phyloP scores from a whole-genome alignment of 2,888 invertebrate species.

The Cephonodes hylas region DNA sequence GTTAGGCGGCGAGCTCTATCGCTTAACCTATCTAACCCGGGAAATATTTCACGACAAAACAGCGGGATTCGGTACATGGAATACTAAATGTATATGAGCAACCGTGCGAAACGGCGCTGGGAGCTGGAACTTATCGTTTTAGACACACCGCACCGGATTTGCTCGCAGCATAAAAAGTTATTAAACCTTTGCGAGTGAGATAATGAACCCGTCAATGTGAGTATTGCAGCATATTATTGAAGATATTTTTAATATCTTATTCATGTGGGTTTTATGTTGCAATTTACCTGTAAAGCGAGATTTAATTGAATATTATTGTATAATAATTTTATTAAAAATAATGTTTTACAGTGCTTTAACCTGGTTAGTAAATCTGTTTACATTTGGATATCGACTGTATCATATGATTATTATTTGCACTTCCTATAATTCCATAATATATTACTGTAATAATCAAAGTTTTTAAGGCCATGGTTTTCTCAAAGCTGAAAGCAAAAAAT shows the following conservation, averaged over 20 bases:
- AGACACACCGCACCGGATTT: neutral
- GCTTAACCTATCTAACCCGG: constrained; percentile 49
- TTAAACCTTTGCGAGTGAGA: neutral
- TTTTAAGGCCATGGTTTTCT: neutral
- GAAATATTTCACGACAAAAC: constrained; percentile 19
- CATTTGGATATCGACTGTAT: too few species aligned
- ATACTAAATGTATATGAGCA: neutral
- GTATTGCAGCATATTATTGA: neutral
- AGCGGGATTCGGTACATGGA: neutral
- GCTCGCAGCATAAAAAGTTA: neutral
- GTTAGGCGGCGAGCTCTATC: constrained; percentile 50
- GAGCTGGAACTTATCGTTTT: neutral
- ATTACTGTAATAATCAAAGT: too few species aligned
- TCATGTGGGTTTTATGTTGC: too few species aligned
- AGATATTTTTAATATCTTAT: neutral
- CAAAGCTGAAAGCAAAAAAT: neutral
- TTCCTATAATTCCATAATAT: too few species aligned
- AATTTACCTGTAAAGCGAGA: too few species aligned
- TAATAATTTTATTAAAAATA: too few species aligned
- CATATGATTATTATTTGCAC: too few species aligned
- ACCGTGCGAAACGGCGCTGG: neutral
- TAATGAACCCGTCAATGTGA: neutral
- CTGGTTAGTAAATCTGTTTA: too few species aligned
- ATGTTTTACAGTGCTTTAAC: too few species aligned
- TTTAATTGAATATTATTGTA: too few species aligned